phyloP scores from a whole-genome alignment of 2,113 vertebrate genomes.

The Archilochus colubris region DNA sequence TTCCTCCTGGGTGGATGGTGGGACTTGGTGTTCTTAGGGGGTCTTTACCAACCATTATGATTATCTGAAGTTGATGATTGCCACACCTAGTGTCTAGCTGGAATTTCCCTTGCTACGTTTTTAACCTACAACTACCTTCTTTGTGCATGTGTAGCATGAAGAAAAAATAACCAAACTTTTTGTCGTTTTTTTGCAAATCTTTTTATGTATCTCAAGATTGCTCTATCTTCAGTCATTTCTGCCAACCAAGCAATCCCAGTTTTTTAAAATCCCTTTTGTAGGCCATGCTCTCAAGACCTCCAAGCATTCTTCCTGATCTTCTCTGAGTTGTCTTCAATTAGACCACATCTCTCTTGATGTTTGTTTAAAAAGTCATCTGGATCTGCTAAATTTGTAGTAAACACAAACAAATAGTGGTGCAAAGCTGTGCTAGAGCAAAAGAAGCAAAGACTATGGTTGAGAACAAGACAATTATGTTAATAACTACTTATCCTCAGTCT shows the following conservation, averaged over 20 bases:
- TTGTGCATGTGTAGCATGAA: background rate
- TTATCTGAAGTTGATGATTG: background rate
- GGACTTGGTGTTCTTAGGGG: too few relatives aligned
- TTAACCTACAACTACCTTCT: background rate
- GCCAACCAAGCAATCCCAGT: background rate
- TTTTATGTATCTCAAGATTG: background rate
- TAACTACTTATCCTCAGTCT: constrained; percentile 2
- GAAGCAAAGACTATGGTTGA: background rate
- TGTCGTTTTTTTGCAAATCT: background rate
- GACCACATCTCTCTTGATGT: background rate
- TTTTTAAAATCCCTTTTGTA: background rate
- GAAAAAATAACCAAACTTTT: background rate
- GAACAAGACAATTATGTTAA: constrained; percentile 18
- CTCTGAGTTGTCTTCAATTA: background rate
- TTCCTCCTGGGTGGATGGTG: too few relatives aligned
- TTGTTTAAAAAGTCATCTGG: background rate
- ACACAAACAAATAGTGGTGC: background rate
- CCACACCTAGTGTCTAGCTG: background rate
- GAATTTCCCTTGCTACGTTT: background rate
- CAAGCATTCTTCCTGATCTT: background rate
- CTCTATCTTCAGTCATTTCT: background rate
- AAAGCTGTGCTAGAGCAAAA: background rate
- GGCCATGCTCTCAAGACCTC: background rate
- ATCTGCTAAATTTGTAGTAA: background rate
- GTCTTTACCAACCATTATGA: too few relatives aligned